Percentiles rank a stretch among this genome's conserved stretches.
These are phyloP conservation scores for Eueremaeus valkanovi DNA, from an alignment of 2,888 invertebrate species.

Conservation along the genomic window DNA sequence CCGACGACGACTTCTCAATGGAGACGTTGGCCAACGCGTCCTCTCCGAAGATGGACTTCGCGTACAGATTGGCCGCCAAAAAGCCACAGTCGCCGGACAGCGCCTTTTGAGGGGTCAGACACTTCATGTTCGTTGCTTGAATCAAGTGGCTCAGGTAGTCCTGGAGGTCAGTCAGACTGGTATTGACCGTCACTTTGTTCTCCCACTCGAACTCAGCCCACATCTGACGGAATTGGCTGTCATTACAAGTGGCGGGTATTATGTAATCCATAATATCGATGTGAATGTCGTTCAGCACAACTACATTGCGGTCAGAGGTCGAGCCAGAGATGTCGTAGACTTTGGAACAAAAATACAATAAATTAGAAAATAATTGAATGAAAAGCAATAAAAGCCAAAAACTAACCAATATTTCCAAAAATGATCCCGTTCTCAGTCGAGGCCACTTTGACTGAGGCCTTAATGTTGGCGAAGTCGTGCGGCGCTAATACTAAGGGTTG, in stretches of 20 bases:
- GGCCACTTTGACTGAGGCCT: constrained; percentile 97
- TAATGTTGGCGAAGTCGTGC: constrained; percentile 94
- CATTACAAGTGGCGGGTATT: constrained; percentile 87
- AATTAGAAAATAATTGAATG: constrained; percentile 37
- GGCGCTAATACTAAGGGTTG: constrained; percentile 92
- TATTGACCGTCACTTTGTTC: constrained; percentile 93
- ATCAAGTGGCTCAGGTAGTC: constrained; percentile 89
- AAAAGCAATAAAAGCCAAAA: not conserved
- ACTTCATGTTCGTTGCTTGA: constrained; percentile 97
- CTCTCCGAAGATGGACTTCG: constrained; percentile 95
- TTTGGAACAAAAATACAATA: constrained; percentile 50
- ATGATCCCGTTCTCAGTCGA: constrained; percentile 99
- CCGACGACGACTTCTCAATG: constrained; percentile 75
- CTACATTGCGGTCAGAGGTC: constrained; percentile 88
- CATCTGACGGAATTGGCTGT: constrained; percentile 96
- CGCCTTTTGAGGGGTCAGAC: constrained; percentile 95
- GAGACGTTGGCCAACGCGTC: constrained; percentile 98
- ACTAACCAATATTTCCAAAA: constrained; percentile 90
- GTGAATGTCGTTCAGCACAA: constrained; percentile 97
- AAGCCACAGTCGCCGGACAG: constrained; percentile 96
- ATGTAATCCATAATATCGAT: constrained; percentile 99
- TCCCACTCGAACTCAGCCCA: constrained; percentile 99
- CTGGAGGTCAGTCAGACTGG: constrained; percentile 82
- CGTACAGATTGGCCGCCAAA: constrained; percentile 99
- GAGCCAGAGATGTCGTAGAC: constrained; percentile 95